phyloP scores from a whole-genome alignment of 1,140 invertebrate genomes.

The Eupristina koningsbergeri region DNA sequence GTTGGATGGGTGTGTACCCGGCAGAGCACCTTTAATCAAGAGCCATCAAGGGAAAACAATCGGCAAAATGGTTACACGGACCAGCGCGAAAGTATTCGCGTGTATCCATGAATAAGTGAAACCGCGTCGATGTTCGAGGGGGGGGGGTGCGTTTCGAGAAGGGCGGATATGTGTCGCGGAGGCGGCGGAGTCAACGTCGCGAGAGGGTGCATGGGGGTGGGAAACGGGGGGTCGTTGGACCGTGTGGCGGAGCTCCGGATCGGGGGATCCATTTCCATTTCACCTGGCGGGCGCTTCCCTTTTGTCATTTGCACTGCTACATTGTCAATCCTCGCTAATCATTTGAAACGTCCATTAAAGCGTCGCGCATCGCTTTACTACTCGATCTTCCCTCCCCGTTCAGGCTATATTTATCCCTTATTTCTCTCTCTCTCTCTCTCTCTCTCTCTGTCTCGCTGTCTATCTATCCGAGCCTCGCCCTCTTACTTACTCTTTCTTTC shows the following conservation, averaged over 20 bases:
- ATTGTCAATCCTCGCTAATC: constrained; percentile 52
- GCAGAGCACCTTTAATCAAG: not conserved
- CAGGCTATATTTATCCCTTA: constrained; percentile 32
- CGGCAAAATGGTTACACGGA: not conserved
- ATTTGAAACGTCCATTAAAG: constrained; percentile 53
- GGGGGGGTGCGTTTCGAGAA: not conserved
- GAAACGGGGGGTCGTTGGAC: constrained; percentile 11
- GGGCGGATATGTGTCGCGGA: not conserved
- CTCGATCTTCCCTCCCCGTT: constrained; percentile 52
- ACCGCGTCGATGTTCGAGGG: not conserved
- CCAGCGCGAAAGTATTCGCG: not conserved
- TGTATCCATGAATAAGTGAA: constrained; percentile 45
- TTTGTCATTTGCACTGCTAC: constrained; percentile 5
- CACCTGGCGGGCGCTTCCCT: constrained; percentile 18
- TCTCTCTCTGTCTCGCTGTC: not conserved
- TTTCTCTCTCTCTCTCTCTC: not conserved
- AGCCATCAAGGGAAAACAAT: not conserved
- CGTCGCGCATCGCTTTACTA: constrained; percentile 33
- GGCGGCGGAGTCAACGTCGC: not conserved
- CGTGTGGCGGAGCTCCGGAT: not conserved
- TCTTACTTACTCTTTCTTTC: not conserved
- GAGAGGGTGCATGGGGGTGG: not conserved
- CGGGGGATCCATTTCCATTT: constrained; percentile 48
- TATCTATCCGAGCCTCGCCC: not conserved
- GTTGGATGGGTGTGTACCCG: too few relatives aligned